Conservation (phyloP, 2,888 invertebrate genomes). For the Plemyria rubiginata region DNA sequence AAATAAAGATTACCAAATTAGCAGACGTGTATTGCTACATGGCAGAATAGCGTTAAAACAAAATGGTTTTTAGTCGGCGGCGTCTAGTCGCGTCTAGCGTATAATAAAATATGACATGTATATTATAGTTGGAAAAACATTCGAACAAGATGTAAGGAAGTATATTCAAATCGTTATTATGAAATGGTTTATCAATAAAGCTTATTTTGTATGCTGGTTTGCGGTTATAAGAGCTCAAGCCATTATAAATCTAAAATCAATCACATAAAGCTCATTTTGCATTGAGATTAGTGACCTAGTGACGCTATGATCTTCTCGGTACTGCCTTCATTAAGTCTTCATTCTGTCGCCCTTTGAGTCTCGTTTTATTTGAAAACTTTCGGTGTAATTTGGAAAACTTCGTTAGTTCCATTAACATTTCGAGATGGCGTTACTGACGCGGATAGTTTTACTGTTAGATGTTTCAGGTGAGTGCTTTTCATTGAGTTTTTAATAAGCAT, state of each 20-base stretch:
- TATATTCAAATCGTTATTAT: too few species aligned
- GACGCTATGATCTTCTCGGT: conserved; percentile 6
- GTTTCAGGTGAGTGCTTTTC: conserved; percentile 10
- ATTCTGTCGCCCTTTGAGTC: conserved; percentile 65
- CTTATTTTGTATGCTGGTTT: too few species aligned
- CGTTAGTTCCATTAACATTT: conserved; percentile 71
- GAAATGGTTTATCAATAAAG: too few species aligned
- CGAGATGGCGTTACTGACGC: conserved; percentile 45
- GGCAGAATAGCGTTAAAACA: too few species aligned
- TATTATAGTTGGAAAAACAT: too few species aligned
- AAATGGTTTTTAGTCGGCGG: too few species aligned
- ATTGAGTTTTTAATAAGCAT: neutral
- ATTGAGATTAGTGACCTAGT: conserved; percentile 1
- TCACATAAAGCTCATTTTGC: neutral
- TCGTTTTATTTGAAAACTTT: conserved; percentile 81
- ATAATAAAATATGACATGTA: too few species aligned
- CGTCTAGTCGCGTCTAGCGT: too few species aligned
- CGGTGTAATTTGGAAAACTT: conserved; percentile 73
- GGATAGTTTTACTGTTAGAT: conserved; percentile 26
- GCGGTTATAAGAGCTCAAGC: too few species aligned
- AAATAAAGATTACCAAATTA: too few species aligned
- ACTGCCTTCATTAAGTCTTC: conserved; percentile 67
- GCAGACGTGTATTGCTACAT: too few species aligned
- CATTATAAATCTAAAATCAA: conserved; percentile 3
- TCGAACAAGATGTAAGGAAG: too few species aligned